Conservation (phyloP, 2,113 vertebrate species). For the Tenebrosternarchus preto region DNA sequence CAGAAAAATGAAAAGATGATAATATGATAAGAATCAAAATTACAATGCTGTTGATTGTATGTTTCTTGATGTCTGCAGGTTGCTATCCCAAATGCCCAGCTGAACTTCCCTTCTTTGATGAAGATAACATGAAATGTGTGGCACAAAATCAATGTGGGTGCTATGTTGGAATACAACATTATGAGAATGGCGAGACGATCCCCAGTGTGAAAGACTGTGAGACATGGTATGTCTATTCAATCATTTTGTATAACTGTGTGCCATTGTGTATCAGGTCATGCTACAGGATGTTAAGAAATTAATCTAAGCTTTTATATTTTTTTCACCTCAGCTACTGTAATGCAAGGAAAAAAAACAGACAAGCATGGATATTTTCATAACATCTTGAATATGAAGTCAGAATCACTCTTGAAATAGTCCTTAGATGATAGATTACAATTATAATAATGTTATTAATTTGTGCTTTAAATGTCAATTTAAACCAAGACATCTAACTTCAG, state of each 20-base stretch:
- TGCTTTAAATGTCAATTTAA: no score
- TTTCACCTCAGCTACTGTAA: no score
- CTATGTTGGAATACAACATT: slow-evolving; percentile 76
- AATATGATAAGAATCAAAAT: no score
- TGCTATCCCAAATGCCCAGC: slow-evolving; percentile 90
- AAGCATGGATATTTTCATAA: no score
- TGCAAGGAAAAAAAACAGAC: no score
- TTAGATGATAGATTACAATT: no score
- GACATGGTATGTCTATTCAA: slow-evolving; percentile 77
- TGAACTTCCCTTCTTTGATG: slow-evolving; percentile 82
- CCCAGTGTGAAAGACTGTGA: slow-evolving; percentile 77
- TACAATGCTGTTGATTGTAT: background rate
- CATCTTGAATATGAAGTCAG: no score
- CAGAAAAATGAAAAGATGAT: no score
- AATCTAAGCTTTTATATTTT: no score
- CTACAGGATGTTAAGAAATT: background rate
- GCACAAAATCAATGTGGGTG: slow-evolving; percentile 72
- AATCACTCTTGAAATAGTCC: no score
- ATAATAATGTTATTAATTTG: no score
- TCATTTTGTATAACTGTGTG: background rate
- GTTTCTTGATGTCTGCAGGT: slow-evolving; percentile 69
- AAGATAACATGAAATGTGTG: slow-evolving; percentile 87
- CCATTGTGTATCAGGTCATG: background rate
- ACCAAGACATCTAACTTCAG: no score
- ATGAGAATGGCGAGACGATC: slow-evolving; percentile 66